These are phyloP conservation scores for Drosophila niveifrons DNA, from an alignment of 2,888 invertebrate species.

Conservation along the genomic window DNA sequence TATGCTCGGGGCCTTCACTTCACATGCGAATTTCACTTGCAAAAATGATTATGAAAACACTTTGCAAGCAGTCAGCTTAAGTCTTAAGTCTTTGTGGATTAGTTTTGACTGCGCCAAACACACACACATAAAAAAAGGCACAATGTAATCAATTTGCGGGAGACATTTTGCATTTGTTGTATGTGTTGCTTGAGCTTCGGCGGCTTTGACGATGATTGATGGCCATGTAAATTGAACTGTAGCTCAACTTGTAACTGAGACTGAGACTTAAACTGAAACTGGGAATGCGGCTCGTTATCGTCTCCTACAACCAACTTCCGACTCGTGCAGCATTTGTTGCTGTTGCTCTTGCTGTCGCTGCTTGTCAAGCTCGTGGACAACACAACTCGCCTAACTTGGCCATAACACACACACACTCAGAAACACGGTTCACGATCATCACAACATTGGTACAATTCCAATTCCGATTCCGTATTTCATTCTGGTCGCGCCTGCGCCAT, in stretches of 20 bases:
- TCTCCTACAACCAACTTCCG: conserved; percentile 43
- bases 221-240: conserved; percentile 59
- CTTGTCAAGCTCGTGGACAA: conserved; percentile 50
- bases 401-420: conserved; percentile 39
- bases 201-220: conserved; percentile 59
- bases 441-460: neutral
- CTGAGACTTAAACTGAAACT: conserved; percentile 38
- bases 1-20: conserved; percentile 18
- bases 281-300: conserved; percentile 45
- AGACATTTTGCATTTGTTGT: conserved; percentile 24
- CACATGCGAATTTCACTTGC: conserved; percentile 46
- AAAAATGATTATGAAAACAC: conserved; percentile 15
- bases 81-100: conserved; percentile 59
- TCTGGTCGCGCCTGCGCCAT: conserved; percentile 41
- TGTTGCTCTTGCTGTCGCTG: conserved; percentile 13
- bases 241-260: conserved; percentile 1
- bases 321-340: conserved; percentile 51
- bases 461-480: conserved; percentile 8
- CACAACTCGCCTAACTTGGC: conserved; percentile 49
- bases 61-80: conserved; percentile 34
- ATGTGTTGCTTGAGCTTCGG: conserved; percentile 16
- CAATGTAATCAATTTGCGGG: conserved; percentile 51
- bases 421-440: conserved; percentile 40
- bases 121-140: conserved; percentile 18
- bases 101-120: conserved; percentile 39